Evolutionary conservation across 2,888 invertebrate species (phyloP), one percentile per base, ranked within the genome.

Genomic region (Subacronicta megacephala): DNA sequence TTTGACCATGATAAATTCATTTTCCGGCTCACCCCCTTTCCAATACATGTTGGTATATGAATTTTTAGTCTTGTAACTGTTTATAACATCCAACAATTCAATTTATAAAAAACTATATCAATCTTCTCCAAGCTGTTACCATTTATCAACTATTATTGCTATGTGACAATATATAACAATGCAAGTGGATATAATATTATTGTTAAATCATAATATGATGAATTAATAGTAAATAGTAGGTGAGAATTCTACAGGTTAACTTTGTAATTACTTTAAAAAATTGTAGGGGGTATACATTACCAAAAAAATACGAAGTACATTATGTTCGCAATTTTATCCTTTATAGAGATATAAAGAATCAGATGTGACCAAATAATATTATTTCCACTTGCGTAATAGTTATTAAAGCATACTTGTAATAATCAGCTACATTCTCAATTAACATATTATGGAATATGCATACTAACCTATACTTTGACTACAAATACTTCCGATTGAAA

Each of bases 111-210:
- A 10, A 23, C n/a, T 13, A 42, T 37, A n/a, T 20, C 18, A 36
- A 51, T 12, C 35, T 13, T 31, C 7, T 36, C 15, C 17, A 62
- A 57, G 47, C 46, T 17, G 18, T 46, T 56, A 46, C 43, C 66
- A 54, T 74, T 69, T 79, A 80, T 77, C 80, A 78, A 78, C 69
- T 66, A 78, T 72, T 68, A 74, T 73, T 77, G 72, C 65, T 74
- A 62, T 58, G 10, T 57, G 44, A 49, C 64, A 69, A 60, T 53
- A 68, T 58, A 44, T 59, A 45, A 62, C 51, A 36, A 18, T 74
- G 54, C 65, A 54, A 65, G 55, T 51, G 52, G 58, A 50, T 58
- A 41, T 41, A 41, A 59, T 51, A 55, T 54, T 45, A 45, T 41
- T 15, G n/a, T 12, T 9, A 31, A 31, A n/a, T 7, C 6, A 12